Conservation (phyloP, 2,797 vertebrate genomes). For the Phalloptychus januarius region DNA sequence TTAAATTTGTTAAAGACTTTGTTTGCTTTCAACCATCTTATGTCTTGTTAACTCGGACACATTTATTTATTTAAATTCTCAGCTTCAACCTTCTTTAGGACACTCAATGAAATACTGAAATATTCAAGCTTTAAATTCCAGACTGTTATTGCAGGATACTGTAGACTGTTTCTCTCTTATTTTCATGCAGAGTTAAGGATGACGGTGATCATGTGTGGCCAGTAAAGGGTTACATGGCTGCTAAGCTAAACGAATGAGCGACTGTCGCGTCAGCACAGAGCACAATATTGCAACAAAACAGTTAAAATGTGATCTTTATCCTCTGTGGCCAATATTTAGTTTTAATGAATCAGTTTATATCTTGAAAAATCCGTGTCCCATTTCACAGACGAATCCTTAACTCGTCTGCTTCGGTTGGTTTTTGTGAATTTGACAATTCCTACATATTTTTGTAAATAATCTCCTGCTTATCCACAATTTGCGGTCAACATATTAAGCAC, state of each 20-base stretch:
- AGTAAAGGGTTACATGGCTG: not conserved
- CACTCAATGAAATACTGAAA: not conserved
- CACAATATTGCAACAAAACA: not conserved
- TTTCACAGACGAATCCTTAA: not conserved
- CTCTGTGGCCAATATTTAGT: not conserved
- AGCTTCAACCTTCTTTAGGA: not conserved
- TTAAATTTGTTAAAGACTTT: not conserved
- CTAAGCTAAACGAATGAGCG: not conserved
- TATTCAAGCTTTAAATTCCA: too few relatives aligned
- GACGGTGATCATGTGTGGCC: not conserved
- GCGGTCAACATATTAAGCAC: not conserved
- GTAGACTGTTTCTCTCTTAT: not conserved
- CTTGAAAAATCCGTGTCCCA: not conserved
- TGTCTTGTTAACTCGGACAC: not conserved
- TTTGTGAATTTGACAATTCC: not conserved
- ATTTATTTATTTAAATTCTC: not conserved
- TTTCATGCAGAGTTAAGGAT: not conserved
- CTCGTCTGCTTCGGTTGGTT: not conserved
- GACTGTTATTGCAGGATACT: not conserved
- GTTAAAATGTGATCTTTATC: not conserved
- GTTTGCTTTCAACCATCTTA: not conserved
- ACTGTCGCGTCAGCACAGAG: not conserved
- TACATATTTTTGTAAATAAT: not conserved
- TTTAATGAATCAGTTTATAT: not conserved
- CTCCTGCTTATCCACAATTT: not conserved